Percentiles rank a stretch among this genome's conserved stretches.
Evolutionary conservation across 1,140 invertebrate genomes (phyloP).

Genomic region (Amphibalanus amphitrite): DNA sequence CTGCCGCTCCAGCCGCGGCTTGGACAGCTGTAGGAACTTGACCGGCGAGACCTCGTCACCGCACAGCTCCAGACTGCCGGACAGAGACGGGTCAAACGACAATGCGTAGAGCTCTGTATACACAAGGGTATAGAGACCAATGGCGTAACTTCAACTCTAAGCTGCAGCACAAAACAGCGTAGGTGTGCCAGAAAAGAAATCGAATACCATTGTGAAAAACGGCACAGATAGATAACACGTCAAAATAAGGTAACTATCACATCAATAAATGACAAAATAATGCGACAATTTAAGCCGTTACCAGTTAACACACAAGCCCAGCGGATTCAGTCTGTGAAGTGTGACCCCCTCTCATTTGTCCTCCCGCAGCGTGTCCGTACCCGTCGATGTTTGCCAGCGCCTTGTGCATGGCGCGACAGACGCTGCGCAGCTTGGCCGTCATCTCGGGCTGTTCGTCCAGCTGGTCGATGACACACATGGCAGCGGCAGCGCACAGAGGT

Average conservation of each 20-base stretch:
- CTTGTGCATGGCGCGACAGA: constrained; percentile 21
- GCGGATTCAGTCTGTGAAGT: neutral
- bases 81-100: too few species aligned
- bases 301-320: constrained; percentile 4
- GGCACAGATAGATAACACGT: neutral
- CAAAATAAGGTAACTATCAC: neutral
- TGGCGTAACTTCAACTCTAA: too few species aligned
- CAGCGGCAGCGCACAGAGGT: constrained; percentile 71
- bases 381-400: constrained; percentile 20
- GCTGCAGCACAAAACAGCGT: too few species aligned
- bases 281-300: neutral
- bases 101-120: too few species aligned
- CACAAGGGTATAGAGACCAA: too few species aligned
- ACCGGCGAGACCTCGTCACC: constrained; percentile 50
- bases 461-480: constrained; percentile 40
- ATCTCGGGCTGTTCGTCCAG: constrained; percentile 31
- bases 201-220: too few species aligned
- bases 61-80: constrained; percentile 35
- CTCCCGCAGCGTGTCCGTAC: constrained; percentile 4
- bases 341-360: too few species aligned
- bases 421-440: constrained; percentile 28
- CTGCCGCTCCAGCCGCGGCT: constrained; percentile 28
- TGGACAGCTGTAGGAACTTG: constrained; percentile 53
- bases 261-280: constrained; percentile 2
- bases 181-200: too few species aligned